Conservation (phyloP, 1,140 invertebrate species). For the Acromyrmex charruanus region DNA sequence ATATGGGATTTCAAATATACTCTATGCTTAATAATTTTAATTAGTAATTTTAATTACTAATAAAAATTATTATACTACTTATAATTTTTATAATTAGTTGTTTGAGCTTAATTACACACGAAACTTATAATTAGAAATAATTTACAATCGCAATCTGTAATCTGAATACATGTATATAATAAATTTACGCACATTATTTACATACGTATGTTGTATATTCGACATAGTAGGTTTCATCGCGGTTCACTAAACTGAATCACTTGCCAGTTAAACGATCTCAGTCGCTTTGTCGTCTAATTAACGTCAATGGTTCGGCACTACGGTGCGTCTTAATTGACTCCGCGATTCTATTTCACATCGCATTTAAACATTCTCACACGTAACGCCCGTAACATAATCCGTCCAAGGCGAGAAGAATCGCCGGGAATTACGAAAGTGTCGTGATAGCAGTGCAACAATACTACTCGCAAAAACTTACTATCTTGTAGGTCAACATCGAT, state of each 20-base stretch:
- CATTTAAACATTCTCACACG: not conserved
- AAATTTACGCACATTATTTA: not conserved
- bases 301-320: no score
- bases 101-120: not conserved
- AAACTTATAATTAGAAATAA: not conserved
- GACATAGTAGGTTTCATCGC: no score
- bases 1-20: not conserved
- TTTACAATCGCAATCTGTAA: not conserved
- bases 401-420: constrained; percentile 10
- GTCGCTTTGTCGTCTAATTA: no score
- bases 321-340: constrained; percentile 28
- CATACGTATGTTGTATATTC: no score
- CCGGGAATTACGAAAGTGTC: not conserved
- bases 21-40: not conserved
- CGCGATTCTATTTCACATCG: constrained; percentile 15
- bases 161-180: not conserved
- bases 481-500: not conserved
- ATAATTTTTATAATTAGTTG: not conserved
- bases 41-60: not conserved
- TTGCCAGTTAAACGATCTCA: no score
- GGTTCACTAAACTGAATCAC: no score
- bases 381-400: constrained; percentile 2
- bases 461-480: not conserved
- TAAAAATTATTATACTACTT: not conserved
- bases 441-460: not conserved